phyloP scores from a whole-genome alignment of 2,797 vertebrate genomes.

The Sardinella longiceps region DNA sequence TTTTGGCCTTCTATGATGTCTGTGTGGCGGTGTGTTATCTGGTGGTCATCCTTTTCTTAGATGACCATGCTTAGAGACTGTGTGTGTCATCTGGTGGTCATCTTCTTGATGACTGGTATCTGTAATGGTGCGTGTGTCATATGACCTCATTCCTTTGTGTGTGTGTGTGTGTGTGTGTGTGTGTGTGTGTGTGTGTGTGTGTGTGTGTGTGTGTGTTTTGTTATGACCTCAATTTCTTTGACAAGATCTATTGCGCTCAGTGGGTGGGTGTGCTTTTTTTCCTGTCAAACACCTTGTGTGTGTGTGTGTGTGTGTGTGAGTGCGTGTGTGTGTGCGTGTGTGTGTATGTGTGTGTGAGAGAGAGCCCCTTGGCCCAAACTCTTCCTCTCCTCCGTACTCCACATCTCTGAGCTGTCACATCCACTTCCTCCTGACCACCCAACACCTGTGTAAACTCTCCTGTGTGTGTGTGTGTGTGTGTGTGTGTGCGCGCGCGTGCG shows the following conservation, averaged over 20 bases:
- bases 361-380: background rate
- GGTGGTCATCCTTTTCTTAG: slow-evolving; percentile 92
- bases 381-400: background rate
- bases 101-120: too few species aligned
- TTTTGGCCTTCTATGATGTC: too few species aligned
- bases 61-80: too few species aligned
- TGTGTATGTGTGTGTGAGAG: background rate
- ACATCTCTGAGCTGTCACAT: background rate
- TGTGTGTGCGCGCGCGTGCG: background rate
- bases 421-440: background rate
- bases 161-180: too few species aligned
- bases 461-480: background rate
- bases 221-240: too few species aligned
- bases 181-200: too few species aligned
- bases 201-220: too few species aligned
- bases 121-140: too few species aligned
- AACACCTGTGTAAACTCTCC: background rate
- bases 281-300: background rate
- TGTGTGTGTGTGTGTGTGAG: background rate
- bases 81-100: slow-evolving; percentile 80
- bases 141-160: too few species aligned
- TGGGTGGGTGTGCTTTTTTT: background rate
- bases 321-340: background rate
- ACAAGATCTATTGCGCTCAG: background rate
- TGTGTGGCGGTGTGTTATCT: slow-evolving; percentile 73